phyloP scores from a whole-genome alignment of 2,113 vertebrate genomes.

The Rhadina sibilatrix region DNA sequence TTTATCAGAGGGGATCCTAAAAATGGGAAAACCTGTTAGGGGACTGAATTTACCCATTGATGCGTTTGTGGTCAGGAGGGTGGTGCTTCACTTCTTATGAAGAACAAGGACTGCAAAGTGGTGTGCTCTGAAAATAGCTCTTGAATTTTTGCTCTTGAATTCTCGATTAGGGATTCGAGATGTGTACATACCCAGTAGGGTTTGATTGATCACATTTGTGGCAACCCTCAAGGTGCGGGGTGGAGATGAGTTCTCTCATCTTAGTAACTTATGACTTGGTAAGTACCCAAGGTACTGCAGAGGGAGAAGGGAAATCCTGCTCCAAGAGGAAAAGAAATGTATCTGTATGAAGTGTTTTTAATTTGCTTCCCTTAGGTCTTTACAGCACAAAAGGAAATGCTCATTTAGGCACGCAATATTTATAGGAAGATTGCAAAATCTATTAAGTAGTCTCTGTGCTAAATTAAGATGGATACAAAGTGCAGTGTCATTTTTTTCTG shows the following conservation, averaged over 20 bases:
- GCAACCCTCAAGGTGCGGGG: background rate
- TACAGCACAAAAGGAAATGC: background rate
- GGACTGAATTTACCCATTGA: background rate
- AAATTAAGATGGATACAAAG: background rate
- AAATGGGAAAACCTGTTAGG: background rate
- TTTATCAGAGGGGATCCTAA: background rate
- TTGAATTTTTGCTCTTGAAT: background rate
- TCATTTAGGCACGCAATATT: background rate
- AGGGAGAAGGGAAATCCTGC: background rate
- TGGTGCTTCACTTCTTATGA: background rate
- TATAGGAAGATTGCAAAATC: background rate
- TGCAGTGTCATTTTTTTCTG: background rate
- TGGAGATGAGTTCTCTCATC: background rate
- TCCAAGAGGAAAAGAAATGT: background rate
- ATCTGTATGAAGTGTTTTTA: background rate
- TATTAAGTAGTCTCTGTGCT: background rate
- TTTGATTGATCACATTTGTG: fast-evolving
- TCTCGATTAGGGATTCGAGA: fast-evolving
- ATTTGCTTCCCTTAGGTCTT: background rate
- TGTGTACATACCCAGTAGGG: background rate
- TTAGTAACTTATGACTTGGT: background rate
- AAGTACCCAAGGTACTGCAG: background rate
- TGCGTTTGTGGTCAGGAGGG: background rate
- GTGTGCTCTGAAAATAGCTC: background rate
- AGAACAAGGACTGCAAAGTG: background rate